phyloP scores from a whole-genome alignment of 2,888 invertebrate genomes.

The Scrobipalpa costella region DNA sequence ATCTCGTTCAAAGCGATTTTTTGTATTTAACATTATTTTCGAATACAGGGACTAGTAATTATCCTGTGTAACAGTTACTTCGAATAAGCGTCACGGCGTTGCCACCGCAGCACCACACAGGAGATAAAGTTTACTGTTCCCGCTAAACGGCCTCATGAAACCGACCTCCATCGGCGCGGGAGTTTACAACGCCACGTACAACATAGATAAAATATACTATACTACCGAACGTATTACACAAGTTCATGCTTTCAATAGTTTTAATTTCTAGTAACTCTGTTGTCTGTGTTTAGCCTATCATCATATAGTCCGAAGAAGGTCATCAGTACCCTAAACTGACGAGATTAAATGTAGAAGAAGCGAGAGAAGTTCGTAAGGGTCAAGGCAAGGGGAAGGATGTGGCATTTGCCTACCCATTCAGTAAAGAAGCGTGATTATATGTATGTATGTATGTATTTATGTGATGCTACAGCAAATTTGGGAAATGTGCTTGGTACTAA shows the following conservation, averaged over 20 bases:
- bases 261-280: slow-evolving; percentile 3
- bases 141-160: slow-evolving; percentile 55
- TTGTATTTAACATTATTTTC: neutral
- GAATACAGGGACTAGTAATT: neutral
- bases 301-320: too few relatives aligned
- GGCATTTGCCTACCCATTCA: too few relatives aligned
- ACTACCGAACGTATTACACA: slow-evolving; percentile 31
- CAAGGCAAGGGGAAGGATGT: too few relatives aligned
- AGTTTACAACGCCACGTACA: too few relatives aligned
- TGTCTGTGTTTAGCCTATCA: too few relatives aligned
- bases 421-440: too few relatives aligned
- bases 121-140: slow-evolving; percentile 56
- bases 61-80: neutral
- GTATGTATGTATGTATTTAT: too few relatives aligned
- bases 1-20: neutral
- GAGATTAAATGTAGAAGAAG: too few relatives aligned
- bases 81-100: neutral
- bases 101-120: slow-evolving; percentile 29
- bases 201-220: slow-evolving; percentile 43
- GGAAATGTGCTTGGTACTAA: too few relatives aligned
- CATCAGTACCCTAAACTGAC: too few relatives aligned
- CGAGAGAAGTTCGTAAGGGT: too few relatives aligned
- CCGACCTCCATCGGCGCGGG: slow-evolving; percentile 40
- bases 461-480: too few relatives aligned
- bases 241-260: neutral